phyloP scores from a whole-genome alignment of 2,888 invertebrate genomes.

The Amblyteles armatorius region DNA sequence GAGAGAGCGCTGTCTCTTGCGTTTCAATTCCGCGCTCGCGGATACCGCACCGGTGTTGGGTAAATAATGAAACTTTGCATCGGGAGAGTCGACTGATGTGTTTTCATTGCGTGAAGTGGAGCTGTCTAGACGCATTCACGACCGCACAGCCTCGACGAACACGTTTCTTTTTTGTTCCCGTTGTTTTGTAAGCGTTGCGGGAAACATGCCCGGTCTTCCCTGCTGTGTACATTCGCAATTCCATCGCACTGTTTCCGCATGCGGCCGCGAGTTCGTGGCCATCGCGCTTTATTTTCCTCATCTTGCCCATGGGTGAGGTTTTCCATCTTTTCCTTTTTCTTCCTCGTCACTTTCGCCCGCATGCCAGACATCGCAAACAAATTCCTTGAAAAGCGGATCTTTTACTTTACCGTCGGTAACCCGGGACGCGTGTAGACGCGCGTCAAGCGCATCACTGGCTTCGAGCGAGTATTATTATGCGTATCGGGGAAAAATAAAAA shows the following conservation, averaged over 20 bases:
- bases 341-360: constrained; percentile 44
- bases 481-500: constrained; percentile 31
- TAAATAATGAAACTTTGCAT: constrained; percentile 69
- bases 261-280: constrained; percentile 48
- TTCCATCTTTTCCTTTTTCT: constrained; percentile 24
- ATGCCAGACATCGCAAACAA: constrained; percentile 42
- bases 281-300: constrained; percentile 61
- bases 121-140: constrained; percentile 81
- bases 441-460: constrained; percentile 56
- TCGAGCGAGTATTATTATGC: constrained; percentile 52
- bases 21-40: constrained; percentile 31
- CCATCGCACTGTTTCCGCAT: constrained; percentile 55
- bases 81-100: constrained; percentile 69
- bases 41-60: constrained; percentile 49
- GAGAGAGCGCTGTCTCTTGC: constrained; percentile 35
- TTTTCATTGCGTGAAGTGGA: constrained; percentile 81
- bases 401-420: constrained; percentile 48
- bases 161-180: constrained; percentile 75
- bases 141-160: constrained; percentile 74
- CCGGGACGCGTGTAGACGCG: constrained; percentile 36
- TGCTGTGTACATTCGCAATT: constrained; percentile 50
- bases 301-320: constrained; percentile 37
- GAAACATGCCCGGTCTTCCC: constrained; percentile 45
- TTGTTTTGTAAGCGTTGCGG: constrained; percentile 48
- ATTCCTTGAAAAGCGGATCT: constrained; percentile 62